Conservation (phyloP, 2,113 vertebrate genomes). For the Ceyx melanurus region DNA sequence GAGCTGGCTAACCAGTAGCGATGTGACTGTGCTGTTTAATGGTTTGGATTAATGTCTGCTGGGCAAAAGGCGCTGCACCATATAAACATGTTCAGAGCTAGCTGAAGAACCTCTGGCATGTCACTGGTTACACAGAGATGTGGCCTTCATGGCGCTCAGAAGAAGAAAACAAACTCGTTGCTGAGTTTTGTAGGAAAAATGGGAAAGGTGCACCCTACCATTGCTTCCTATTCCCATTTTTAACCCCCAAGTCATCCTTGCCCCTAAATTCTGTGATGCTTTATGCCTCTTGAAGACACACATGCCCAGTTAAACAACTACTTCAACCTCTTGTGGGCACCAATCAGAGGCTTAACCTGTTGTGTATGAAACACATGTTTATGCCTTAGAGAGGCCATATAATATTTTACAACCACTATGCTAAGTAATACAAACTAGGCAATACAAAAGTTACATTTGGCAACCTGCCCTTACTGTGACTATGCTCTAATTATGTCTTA, state of each 20-base stretch:
- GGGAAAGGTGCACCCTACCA: neutral
- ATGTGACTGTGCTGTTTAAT: neutral
- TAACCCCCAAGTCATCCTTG: neutral
- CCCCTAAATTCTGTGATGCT: neutral
- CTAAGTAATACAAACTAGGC: neutral
- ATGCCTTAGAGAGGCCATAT: neutral
- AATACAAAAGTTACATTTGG: slow-evolving; percentile 27
- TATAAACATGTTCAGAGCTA: neutral
- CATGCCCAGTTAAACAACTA: neutral
- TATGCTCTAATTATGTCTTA: slow-evolving; percentile 60
- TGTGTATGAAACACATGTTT: neutral
- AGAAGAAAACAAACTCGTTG: neutral
- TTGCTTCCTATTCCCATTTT: neutral
- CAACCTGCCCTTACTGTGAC: slow-evolving; percentile 7
- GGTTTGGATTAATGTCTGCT: neutral
- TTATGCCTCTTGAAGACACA: neutral
- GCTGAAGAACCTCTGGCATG: neutral
- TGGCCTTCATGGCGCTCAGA: rapidly evolving
- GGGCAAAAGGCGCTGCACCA: neutral
- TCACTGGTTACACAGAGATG: rapidly evolving
- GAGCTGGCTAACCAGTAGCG: neutral
- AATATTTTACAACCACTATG: neutral
- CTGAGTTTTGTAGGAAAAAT: neutral
- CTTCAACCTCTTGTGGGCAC: neutral
- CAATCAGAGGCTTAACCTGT: neutral